Evolutionary conservation across 2,888 invertebrate genomes (phyloP), one percentile per base, ranked within the genome.

Genomic region (Caenorhabditis uteleia): DNA sequence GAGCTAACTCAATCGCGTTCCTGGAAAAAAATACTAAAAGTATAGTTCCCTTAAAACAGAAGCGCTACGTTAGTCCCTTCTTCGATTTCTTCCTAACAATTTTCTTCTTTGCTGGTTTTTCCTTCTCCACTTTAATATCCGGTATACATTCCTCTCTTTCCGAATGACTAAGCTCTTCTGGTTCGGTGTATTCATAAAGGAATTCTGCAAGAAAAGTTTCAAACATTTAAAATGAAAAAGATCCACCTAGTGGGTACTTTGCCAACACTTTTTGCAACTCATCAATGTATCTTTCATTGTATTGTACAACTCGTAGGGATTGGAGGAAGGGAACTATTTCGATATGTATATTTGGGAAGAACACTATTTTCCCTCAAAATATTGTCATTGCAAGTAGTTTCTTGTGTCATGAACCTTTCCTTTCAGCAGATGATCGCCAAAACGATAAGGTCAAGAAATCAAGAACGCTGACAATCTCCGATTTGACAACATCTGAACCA

Each of bases 311-410:
- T 47, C 55, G 26, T 3, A 74, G 45, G 6, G 67, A 68, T 43
- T 74, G 66, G 0, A 74, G 40, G 40, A 70, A 74, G 1, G 74
- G 67, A 20, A 66, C 55, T 36, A 74, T 59, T 57, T 74, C 74
- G 16, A 74, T 61, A 29, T 74, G 74, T 33, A 74, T 69, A 34
- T 66, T 70, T 21, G 74, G 74, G 26, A 74, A 64, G 39, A 74
- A 74, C 2, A 70, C 60, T 5, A 70, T 68, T 56, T 74, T 74
- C 44, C 68, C 67, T 58, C n/a, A n/a, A 50, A 48, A 51, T 49
- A 51, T 10, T n/a, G 5, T 29, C 14, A 31, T 12, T 33, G 31
- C 25, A 20, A 18, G n/a, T n/a, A 21, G 26, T 20, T 45, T 38
- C 16, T 16, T 40, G 14, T 23, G 25, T 27, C n/a, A 39, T 14